These are phyloP conservation scores for Synergus japonicus DNA, from an alignment of 2,888 invertebrate species.

Conservation along the genomic window DNA sequence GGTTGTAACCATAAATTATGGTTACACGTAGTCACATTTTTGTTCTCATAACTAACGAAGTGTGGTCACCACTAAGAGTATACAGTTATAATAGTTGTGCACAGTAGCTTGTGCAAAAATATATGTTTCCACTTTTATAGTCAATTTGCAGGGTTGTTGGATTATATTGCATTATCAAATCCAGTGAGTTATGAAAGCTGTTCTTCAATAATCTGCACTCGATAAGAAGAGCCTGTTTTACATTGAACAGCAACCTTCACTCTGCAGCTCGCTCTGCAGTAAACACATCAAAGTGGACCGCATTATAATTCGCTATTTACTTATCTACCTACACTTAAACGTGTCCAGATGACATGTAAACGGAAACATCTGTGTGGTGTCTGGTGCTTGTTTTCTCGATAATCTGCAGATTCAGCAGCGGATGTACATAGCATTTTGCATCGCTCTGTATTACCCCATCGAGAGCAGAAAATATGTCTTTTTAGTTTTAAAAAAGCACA, in stretches of 20 bases:
- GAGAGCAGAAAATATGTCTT: neutral
- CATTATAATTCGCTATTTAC: constrained; percentile 16
- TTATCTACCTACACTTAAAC: constrained; percentile 17
- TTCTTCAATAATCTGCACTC: neutral
- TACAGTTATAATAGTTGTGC: neutral
- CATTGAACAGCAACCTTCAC: neutral
- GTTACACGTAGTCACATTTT: constrained; percentile 5
- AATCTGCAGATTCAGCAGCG: constrained; percentile 19
- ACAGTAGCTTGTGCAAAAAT: constrained; percentile 29
- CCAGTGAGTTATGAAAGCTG: neutral
- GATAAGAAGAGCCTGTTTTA: neutral
- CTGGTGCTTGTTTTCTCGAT: neutral
- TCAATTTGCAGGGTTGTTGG: neutral
- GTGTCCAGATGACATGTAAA: constrained; percentile 11
- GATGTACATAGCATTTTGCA: neutral
- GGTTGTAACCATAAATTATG: constrained; percentile 24
- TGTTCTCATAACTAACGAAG: neutral
- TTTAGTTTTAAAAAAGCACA: neutral
- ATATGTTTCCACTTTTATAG: neutral
- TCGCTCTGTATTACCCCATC: neutral
- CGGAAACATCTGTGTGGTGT: constrained; percentile 36
- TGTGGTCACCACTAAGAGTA: neutral
- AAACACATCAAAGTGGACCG: constrained; percentile 24
- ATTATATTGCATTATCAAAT: neutral
- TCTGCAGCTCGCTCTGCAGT: neutral